A percentile compares a stretch with the other conserved stretches of the same genome.
Evolutionary conservation across 2,113 vertebrate species (phyloP).

Genomic region (Cyphomyrus discorhynchus): DNA sequence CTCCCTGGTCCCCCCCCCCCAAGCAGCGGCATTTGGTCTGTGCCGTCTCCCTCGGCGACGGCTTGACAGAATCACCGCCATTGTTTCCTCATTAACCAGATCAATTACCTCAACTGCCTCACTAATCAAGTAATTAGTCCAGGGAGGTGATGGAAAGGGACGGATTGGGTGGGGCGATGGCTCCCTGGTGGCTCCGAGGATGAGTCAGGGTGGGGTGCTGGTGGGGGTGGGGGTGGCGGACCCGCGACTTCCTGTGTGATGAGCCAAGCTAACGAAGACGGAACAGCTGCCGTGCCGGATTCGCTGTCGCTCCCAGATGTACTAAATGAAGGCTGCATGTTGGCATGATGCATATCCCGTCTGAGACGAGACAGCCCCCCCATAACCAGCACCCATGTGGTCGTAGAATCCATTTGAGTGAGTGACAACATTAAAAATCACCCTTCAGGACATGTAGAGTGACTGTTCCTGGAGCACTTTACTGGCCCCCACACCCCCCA

Average conservation of each 20-base stretch:
- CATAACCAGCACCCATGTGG: not conserved
- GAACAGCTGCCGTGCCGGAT: not conserved
- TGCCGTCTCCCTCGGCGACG: slow-evolving; percentile 40
- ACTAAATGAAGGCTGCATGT: not conserved
- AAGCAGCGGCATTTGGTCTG: slow-evolving; percentile 45
- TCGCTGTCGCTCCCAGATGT: not conserved
- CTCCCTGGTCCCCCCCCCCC: not conserved
- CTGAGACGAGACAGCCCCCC: not conserved
- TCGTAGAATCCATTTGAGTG: not conserved
- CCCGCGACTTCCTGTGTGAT: not conserved
- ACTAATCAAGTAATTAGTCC: slow-evolving; percentile 67
- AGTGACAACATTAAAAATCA: not conserved
- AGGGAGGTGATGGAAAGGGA: slow-evolving; percentile 46
- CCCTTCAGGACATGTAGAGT: not conserved
- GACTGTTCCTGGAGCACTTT: not conserved
- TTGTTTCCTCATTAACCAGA: slow-evolving; percentile 47
- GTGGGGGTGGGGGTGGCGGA: not conserved
- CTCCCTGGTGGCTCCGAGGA: slow-evolving; percentile 30
- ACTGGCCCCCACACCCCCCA: not conserved
- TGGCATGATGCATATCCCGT: not conserved
- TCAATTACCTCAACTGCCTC: slow-evolving; percentile 53
- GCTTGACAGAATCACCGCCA: slow-evolving; percentile 22
- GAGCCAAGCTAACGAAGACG: not conserved
- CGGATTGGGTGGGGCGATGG: slow-evolving; percentile 43
- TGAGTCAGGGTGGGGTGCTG: not conserved